These are phyloP conservation scores for Notarius lentiginosus DNA, from an alignment of 2,113 vertebrate genomes.

Conservation along the genomic window DNA sequence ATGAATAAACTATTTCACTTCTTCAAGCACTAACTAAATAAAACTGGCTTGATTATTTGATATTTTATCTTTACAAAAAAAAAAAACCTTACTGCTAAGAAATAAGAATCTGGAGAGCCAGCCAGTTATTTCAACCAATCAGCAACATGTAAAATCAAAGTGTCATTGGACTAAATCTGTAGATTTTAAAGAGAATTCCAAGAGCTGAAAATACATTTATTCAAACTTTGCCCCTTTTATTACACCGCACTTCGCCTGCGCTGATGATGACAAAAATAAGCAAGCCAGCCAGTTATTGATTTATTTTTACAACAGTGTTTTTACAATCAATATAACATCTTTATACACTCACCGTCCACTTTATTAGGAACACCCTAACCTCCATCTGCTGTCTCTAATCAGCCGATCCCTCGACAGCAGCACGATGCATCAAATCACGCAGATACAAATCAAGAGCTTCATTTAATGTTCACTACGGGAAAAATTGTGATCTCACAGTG, in stretches of 20 bases:
- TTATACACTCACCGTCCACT: not conserved
- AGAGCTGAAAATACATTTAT: not conserved
- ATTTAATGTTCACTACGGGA: too few species aligned
- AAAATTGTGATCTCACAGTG: too few species aligned
- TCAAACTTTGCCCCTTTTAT: not conserved
- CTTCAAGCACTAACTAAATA: not conserved
- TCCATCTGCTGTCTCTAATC: too few species aligned
- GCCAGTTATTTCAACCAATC: not conserved
- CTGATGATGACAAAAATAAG: not conserved
- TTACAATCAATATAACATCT: not conserved
- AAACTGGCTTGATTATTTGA: not conserved
- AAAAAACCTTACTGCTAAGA: not conserved
- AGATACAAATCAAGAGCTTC: too few species aligned
- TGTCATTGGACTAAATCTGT: not conserved
- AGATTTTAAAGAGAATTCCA: not conserved
- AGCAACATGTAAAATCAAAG: not conserved
- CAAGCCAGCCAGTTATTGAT: not conserved
- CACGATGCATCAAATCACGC: too few species aligned
- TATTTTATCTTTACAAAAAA: not conserved
- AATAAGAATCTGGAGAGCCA: not conserved
- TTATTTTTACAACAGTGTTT: not conserved
- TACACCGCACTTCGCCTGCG: not conserved
- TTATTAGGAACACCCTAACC: too few species aligned
- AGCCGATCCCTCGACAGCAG: too few species aligned
- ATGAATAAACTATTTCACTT: not conserved